These are phyloP conservation scores for Chesias legatella DNA, from an alignment of 2,888 invertebrate genomes.

Conservation along the genomic window DNA sequence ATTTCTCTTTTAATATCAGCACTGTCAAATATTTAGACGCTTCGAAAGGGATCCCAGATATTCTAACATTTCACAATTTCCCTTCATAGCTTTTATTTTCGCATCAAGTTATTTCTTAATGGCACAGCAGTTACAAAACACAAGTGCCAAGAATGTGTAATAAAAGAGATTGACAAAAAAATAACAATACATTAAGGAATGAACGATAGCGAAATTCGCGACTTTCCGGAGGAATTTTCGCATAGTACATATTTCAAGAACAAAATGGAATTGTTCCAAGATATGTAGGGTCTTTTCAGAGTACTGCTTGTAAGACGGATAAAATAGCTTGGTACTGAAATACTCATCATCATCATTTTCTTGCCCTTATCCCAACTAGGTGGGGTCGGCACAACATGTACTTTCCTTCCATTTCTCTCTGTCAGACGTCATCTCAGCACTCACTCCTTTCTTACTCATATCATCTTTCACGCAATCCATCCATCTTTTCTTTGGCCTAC, in stretches of 20 bases:
- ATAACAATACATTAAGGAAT: conserved; percentile 28
- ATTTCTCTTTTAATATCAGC: conserved; percentile 9
- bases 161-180: conserved; percentile 31
- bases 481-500: too few relatives aligned
- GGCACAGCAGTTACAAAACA: conserved; percentile 21
- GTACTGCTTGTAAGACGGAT: too few relatives aligned
- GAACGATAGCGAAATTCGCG: conserved; percentile 1
- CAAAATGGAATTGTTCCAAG: conserved; percentile 20
- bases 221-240: conserved; percentile 4
- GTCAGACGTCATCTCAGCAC: too few relatives aligned
- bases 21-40: conserved; percentile 7
- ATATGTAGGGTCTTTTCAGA: background rate
- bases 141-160: conserved; percentile 28
- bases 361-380: too few relatives aligned
- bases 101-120: conserved; percentile 23
- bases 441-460: too few relatives aligned
- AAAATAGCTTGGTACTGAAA: too few relatives aligned
- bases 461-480: too few relatives aligned
- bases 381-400: too few relatives aligned
- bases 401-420: too few relatives aligned
- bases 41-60: conserved; percentile 1
- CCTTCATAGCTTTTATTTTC: conserved; percentile 20
- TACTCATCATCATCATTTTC: too few relatives aligned
- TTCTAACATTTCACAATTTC: conserved; percentile 8
- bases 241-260: conserved; percentile 3